These are phyloP conservation scores for Sebastes diploproa DNA, from an alignment of 2,797 vertebrate genomes.

Conservation along the genomic window DNA sequence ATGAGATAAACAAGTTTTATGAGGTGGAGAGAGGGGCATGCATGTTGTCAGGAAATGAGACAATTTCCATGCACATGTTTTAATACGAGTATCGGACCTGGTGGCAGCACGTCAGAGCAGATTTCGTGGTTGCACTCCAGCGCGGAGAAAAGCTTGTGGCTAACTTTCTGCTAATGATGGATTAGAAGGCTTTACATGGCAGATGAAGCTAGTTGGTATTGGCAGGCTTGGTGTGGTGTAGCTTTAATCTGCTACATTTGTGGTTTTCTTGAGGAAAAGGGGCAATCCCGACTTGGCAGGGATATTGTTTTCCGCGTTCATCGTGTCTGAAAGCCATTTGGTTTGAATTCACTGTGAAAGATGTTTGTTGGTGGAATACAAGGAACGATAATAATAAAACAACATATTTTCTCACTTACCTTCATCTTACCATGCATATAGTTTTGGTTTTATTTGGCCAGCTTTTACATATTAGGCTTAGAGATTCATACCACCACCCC, in stretches of 20 bases:
- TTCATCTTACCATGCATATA: neutral
- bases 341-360: constrained; percentile 27
- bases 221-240: constrained; percentile 32
- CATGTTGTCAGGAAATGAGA: constrained; percentile 57
- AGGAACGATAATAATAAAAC: neutral
- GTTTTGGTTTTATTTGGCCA: neutral
- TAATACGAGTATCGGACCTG: constrained; percentile 18
- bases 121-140: constrained; percentile 33
- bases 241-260: constrained; percentile 46
- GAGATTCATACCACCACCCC: neutral
- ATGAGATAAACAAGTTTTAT: constrained; percentile 73
- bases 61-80: constrained; percentile 18
- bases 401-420: neutral
- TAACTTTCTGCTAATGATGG: constrained; percentile 58
- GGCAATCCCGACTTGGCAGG: constrained; percentile 9
- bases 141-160: constrained; percentile 36
- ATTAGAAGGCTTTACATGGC: constrained; percentile 55
- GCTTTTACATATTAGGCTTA: neutral
- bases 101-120: constrained; percentile 42
- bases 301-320: constrained; percentile 21
- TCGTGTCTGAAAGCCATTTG: constrained; percentile 32
- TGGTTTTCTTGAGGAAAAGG: constrained; percentile 45
- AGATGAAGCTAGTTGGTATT: constrained; percentile 48
- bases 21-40: constrained; percentile 29
- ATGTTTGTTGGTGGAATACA: constrained; percentile 17